These are phyloP conservation scores for Tenebrio molitor DNA, from an alignment of 1,140 invertebrate genomes.

Conservation along the genomic window DNA sequence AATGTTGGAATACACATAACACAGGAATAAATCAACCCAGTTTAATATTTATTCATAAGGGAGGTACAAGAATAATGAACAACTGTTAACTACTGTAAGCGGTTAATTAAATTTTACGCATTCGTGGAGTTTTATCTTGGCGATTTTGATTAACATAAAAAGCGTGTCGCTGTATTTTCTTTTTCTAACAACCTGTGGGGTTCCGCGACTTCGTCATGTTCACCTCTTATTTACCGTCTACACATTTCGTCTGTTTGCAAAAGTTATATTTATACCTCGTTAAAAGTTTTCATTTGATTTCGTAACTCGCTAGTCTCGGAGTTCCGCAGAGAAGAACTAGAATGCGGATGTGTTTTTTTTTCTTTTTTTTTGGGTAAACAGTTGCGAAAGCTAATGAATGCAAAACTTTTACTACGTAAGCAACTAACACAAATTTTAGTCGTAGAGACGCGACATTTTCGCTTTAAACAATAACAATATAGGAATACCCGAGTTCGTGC, in stretches of 20 bases:
- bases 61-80: conserved; percentile 46
- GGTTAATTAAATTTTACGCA: conserved; percentile 54
- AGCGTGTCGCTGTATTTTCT: conserved; percentile 10
- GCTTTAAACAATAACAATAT: no score
- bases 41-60: conserved; percentile 54
- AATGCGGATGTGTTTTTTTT: neutral
- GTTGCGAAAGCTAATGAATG: no score
- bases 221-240: conserved; percentile 11
- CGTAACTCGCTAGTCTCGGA: conserved; percentile 6
- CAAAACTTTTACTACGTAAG: no score
- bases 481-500: no score
- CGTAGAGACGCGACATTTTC: no score
- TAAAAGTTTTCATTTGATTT: conserved; percentile 36
- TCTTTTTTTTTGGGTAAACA: neutral
- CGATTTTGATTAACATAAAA: conserved; percentile 46
- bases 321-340: neutral
- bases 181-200: neutral
- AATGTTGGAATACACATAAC: conserved; percentile 27
- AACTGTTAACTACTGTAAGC: conserved; percentile 49
- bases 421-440: no score
- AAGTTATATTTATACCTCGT: conserved; percentile 19
- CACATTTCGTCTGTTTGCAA: conserved; percentile 12
- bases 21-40: conserved; percentile 45
- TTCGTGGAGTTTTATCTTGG: conserved; percentile 45
- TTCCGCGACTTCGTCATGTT: neutral